Evolutionary conservation across 2,888 invertebrate genomes (phyloP), one percentile per base, ranked within the genome.

Genomic region (Acrobeloides nanus): DNA sequence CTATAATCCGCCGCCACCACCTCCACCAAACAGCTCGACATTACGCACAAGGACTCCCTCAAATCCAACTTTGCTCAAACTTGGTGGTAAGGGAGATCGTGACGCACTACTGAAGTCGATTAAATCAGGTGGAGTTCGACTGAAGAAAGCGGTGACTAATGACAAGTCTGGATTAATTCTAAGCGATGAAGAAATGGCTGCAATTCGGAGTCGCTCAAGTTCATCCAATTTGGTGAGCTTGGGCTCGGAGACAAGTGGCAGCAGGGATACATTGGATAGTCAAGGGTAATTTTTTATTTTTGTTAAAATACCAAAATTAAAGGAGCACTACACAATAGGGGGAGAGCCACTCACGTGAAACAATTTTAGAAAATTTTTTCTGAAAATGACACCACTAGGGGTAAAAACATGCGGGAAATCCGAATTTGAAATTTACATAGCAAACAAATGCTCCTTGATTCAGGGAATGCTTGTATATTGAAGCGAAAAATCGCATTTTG

Each of bases 111-210:
- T 67, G 40, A 58, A 57, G 24, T 46, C 44, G 17, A 57, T 57
- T 31, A 57, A 52, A 46, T n/a, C n/a, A n/a, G 46, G 51, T 27
- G 66, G 66, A 20, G 44, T 67, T 25, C 51, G 51, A 17, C 37
- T 68, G 35, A 40, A 55, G 31, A 68, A 66, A 35, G 54, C 64
- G 7, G 57, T 57, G 7, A 68, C 68, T 15, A 60, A 60, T 29
- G 67, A 67, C 55, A 67, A 65, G 39, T 53, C 53, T 29, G 65
- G 62, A n/a, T 42, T 62, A 31, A 46, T 65, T 26, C 50, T 66
- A 31, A 61, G 62, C 40, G 65, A 65, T n/a, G 59, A 62, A 35
- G 34, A 51, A 21, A 29, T 33, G 10, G 23, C 17, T 23, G 21
- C 35, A 15, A 20, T 42, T 12, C 31, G 39, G 24, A 55, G 18